Conservation (phyloP, 2,888 invertebrate genomes). For the Mimumesa dahlbomi region DNA sequence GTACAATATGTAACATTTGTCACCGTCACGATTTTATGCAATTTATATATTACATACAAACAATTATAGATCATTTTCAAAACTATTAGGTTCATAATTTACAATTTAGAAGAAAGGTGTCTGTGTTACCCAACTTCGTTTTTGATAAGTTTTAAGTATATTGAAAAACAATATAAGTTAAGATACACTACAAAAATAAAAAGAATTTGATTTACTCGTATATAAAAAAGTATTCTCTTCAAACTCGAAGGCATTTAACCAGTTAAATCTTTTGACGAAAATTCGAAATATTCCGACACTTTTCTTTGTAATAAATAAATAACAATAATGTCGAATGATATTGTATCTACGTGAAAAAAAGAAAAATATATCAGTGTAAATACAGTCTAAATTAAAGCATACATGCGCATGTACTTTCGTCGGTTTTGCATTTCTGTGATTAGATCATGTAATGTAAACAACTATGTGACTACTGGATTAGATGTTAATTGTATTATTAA, state of each 20-base stretch:
- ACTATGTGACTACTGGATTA: neutral
- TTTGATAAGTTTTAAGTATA: too few relatives aligned
- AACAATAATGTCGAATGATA: conserved; percentile 70
- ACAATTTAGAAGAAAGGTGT: neutral
- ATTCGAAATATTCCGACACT: too few relatives aligned
- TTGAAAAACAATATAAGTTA: neutral
- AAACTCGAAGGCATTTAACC: too few relatives aligned
- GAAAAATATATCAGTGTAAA: conserved; percentile 64
- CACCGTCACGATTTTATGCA: neutral
- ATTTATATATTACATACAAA: conserved; percentile 8
- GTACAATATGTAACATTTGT: conserved; percentile 18
- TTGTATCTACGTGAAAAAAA: conserved; percentile 70
- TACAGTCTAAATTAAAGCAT: conserved; percentile 48
- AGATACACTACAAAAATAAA: too few relatives aligned
- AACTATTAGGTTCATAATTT: conserved; percentile 9
- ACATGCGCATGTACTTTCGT: conserved; percentile 58
- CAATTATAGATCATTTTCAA: too few relatives aligned
- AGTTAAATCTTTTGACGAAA: too few relatives aligned
- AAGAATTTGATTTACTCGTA: too few relatives aligned
- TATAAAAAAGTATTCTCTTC: too few relatives aligned
- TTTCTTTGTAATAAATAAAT: conserved; percentile 37
- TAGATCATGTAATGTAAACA: too few relatives aligned
- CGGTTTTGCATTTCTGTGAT: too few relatives aligned
- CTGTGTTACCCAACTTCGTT: too few relatives aligned
- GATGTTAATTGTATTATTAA: too few relatives aligned